phyloP scores from a whole-genome alignment of 2,888 invertebrate species.

The Strigamia crassipes region DNA sequence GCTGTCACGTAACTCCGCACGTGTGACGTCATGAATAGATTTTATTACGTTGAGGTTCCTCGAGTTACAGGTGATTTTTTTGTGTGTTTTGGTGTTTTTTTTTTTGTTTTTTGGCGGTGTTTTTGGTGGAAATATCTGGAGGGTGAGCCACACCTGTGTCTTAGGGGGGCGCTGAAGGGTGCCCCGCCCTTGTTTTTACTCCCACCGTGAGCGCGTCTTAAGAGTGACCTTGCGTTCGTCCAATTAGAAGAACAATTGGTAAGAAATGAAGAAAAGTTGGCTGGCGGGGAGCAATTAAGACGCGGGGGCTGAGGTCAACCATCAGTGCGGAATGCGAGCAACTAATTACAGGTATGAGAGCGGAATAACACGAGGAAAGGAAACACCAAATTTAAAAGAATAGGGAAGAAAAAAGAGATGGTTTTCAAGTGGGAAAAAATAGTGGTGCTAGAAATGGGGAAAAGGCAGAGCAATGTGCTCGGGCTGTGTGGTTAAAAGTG shows the following conservation, averaged over 20 bases:
- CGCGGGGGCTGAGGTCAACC: conserved; percentile 32
- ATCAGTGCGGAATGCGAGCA: conserved; percentile 30
- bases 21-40: background rate
- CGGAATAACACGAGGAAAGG: conserved; percentile 8
- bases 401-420: background rate
- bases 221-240: conserved; percentile 7
- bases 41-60: background rate
- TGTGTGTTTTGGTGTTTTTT: no score
- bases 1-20: background rate
- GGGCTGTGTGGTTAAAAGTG: background rate
- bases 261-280: conserved; percentile 19
- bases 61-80: background rate
- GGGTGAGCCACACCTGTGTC: background rate
- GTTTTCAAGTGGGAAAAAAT: background rate
- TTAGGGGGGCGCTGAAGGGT: background rate
- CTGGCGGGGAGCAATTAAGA: conserved; percentile 33
- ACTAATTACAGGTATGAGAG: conserved; percentile 32
- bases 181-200: conserved; percentile 15
- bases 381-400: conserved; percentile 24
- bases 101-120: background rate
- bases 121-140: background rate
- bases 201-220: conserved; percentile 1
- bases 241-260: conserved; percentile 35
- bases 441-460: background rate
- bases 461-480: background rate